A percentile compares a stretch with the other conserved stretches of the same genome.
Conservation (phyloP, 2,888 invertebrate species). For the Fragum fragum region DNA sequence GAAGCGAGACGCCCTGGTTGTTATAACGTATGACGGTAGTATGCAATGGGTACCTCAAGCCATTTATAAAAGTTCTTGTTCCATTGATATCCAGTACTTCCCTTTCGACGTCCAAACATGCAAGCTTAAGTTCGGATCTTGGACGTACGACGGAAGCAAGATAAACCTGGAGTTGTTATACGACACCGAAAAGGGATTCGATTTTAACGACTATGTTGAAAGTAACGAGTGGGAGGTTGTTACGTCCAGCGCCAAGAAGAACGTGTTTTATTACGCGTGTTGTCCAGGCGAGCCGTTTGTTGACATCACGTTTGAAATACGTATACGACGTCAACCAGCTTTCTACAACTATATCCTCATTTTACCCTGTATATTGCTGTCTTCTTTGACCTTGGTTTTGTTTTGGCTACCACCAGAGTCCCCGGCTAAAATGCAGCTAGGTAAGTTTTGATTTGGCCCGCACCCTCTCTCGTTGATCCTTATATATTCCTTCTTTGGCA, state of each 20-base stretch:
- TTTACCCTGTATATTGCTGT: conserved; percentile 87
- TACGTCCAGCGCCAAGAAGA: conserved; percentile 81
- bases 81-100: conserved; percentile 86
- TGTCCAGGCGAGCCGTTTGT: conserved; percentile 85
- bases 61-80: conserved; percentile 86
- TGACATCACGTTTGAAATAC: conserved; percentile 85
- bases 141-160: conserved; percentile 86
- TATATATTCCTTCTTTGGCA: no score
- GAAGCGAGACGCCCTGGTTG: conserved; percentile 85
- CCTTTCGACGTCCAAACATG: conserved; percentile 86
- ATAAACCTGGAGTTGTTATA: conserved; percentile 76
- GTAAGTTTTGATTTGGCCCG: no score
- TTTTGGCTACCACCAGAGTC: conserved; percentile 87
- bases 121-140: conserved; percentile 86
- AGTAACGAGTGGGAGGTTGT: conserved; percentile 87
- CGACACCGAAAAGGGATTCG: conserved; percentile 74
- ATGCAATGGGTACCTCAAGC: conserved; percentile 85
- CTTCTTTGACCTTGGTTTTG: conserved; percentile 86
- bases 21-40: conserved; percentile 82
- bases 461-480: no score
- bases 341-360: conserved; percentile 87
- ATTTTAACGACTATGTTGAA: conserved; percentile 83
- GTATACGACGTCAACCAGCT: conserved; percentile 81
- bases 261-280: conserved; percentile 84
- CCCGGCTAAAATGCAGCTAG: conserved; percentile 87